A percentile compares a stretch with the other conserved stretches of the same genome.
Conservation (phyloP, 1,140 invertebrate genomes). For the Hyposmocoma kahamanoa region DNA sequence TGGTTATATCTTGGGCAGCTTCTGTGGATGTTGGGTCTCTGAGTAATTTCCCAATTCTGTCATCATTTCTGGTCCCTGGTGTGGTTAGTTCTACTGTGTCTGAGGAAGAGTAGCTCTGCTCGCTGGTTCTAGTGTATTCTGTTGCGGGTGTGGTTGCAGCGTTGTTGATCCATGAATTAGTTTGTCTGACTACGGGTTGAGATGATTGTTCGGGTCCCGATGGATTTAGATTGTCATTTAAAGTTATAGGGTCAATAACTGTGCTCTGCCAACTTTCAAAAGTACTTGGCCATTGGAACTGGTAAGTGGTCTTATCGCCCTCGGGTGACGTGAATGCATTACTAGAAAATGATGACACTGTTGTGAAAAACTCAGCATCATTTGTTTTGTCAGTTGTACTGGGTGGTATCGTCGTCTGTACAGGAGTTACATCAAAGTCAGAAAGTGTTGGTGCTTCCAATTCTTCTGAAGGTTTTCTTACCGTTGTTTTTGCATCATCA, state of each 20-base stretch:
- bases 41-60: conserved; percentile 43
- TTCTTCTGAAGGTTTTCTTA: conserved; percentile 50
- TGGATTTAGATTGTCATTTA: conserved; percentile 78
- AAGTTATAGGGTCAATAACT: conserved; percentile 79
- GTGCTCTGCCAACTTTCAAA: conserved; percentile 77
- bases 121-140: conserved; percentile 28
- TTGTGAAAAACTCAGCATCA: conserved; percentile 33
- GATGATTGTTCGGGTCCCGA: conserved; percentile 23
- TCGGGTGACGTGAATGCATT: conserved; percentile 54
- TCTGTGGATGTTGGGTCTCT: conserved; percentile 46
- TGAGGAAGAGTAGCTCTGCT: conserved; percentile 29
- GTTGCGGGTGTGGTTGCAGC: conserved; percentile 22
- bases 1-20: conserved; percentile 48
- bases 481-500: conserved; percentile 34
- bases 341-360: conserved; percentile 29
- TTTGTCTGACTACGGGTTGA: conserved; percentile 22
- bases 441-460: conserved; percentile 53
- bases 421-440: conserved; percentile 31
- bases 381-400: conserved; percentile 33
- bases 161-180: conserved; percentile 25
- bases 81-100: conserved; percentile 35
- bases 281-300: conserved; percentile 52
- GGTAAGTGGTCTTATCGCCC: conserved; percentile 46
- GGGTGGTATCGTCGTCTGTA: conserved; percentile 42
- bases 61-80: conserved; percentile 20